Conservation (phyloP, 2,888 invertebrate genomes). For the Sinhomidia bicolor region DNA sequence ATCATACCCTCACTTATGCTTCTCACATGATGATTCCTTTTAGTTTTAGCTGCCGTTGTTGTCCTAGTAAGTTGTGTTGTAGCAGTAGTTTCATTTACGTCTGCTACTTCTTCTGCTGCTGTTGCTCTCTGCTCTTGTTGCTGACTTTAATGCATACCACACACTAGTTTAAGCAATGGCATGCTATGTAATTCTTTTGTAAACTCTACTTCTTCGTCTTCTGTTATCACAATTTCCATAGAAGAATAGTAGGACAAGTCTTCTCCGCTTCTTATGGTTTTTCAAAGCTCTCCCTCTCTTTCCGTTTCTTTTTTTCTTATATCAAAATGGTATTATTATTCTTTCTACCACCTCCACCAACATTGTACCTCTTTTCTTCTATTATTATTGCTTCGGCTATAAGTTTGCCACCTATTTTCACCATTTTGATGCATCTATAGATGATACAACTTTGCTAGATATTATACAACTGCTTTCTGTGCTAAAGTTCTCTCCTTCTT, state of each 20-base stretch:
- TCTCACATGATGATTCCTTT: conserved; percentile 6
- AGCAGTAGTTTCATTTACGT: not conserved
- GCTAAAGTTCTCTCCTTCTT: not conserved
- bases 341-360: not conserved
- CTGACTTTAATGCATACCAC: conserved; percentile 22
- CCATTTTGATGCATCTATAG: conserved; percentile 11
- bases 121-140: not conserved
- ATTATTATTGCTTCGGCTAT: not conserved
- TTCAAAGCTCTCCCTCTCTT: conserved; percentile 6
- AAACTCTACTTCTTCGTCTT: conserved; percentile 49
- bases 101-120: not conserved
- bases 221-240: conserved; percentile 21
- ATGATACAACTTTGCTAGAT: not conserved
- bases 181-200: conserved; percentile 61
- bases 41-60: not conserved
- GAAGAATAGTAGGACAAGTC: conserved; percentile 8
- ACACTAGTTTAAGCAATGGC: conserved; percentile 33
- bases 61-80: not conserved
- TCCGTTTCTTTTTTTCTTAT: not conserved
- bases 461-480: not conserved
- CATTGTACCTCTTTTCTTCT: not conserved
- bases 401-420: not conserved
- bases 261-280: conserved; percentile 34
- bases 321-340: conserved; percentile 20
- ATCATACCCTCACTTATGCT: conserved; percentile 63